Percentiles rank a stretch among this genome's conserved stretches.
Conservation (phyloP, 2,888 invertebrate species). For the Synanthedon formicaeformis region DNA sequence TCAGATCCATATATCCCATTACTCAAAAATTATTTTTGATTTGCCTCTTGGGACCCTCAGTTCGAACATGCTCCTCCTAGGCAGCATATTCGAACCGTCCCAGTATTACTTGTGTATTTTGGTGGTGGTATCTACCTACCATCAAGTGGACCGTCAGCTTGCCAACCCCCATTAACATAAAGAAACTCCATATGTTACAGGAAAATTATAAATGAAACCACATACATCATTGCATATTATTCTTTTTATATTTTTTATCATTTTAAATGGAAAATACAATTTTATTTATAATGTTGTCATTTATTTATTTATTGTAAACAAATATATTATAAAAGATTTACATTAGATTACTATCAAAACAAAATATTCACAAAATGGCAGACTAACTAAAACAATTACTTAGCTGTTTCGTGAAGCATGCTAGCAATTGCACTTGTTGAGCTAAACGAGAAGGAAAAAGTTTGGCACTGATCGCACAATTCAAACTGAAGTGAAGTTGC, state of each 20-base stretch:
- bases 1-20: no score
- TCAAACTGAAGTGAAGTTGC: conserved; percentile 59
- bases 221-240: conserved; percentile 67
- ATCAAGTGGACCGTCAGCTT: no score
- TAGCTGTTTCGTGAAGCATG: conserved; percentile 65
- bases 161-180: no score
- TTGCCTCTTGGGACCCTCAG: no score
- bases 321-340: conserved; percentile 72
- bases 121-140: no score
- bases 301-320: conserved; percentile 70
- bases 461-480: conserved; percentile 70
- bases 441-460: conserved; percentile 68
- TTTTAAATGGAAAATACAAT: conserved; percentile 72
- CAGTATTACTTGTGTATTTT: no score
- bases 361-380: conserved; percentile 72
- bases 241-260: conserved; percentile 70
- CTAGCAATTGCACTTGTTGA: conserved; percentile 70
- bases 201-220: conserved; percentile 45
- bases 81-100: no score
- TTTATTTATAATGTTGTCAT: conserved; percentile 71
- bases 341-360: conserved; percentile 68
- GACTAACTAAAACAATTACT: conserved; percentile 69
- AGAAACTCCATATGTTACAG: no score
- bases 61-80: no score
- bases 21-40: no score